Evolutionary conservation across 2,888 invertebrate genomes (phyloP).

Genomic region (Sinopyrophorus schimmeli): DNA sequence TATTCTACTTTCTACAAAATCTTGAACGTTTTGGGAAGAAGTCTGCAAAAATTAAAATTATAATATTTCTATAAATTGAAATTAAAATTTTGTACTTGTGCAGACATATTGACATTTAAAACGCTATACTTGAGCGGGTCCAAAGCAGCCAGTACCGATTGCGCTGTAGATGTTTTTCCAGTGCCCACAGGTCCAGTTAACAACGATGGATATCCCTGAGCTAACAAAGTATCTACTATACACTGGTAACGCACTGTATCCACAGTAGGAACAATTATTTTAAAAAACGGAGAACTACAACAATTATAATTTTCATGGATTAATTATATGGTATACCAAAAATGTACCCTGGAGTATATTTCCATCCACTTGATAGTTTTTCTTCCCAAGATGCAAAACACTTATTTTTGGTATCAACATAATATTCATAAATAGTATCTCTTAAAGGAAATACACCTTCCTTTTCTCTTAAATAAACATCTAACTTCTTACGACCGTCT

Average conservation of each 20-base stretch:
- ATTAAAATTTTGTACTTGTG: conserved; percentile 59
- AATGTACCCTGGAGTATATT: conserved; percentile 65
- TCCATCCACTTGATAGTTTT: conserved; percentile 74
- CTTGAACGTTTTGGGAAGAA: conserved; percentile 81
- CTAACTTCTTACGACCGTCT: conserved; percentile 75
- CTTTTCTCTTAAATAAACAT: conserved; percentile 77
- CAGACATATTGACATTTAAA: conserved; percentile 84
- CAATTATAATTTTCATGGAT: conserved; percentile 1
- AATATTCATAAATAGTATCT: conserved; percentile 89
- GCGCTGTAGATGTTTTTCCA: conserved; percentile 80
- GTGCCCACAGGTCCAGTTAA: conserved; percentile 87
- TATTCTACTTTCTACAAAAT: conserved; percentile 80
- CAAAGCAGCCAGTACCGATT: conserved; percentile 65
- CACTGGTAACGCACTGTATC: conserved; percentile 85
- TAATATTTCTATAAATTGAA: background rate
- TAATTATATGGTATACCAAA: conserved; percentile 5
- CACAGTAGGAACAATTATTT: conserved; percentile 83
- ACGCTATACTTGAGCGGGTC: conserved; percentile 63
- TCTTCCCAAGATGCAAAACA: conserved; percentile 81
- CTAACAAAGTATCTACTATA: conserved; percentile 68
- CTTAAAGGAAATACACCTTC: conserved; percentile 82
- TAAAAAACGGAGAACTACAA: conserved; percentile 75
- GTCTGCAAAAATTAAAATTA: conserved; percentile 59
- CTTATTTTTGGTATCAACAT: conserved; percentile 73
- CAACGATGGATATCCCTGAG: conserved; percentile 70